A percentile compares a stretch with the other conserved stretches of the same genome.
Conservation (phyloP, 64 coral and sea anemone species). For the Platygyra sinensis region DNA sequence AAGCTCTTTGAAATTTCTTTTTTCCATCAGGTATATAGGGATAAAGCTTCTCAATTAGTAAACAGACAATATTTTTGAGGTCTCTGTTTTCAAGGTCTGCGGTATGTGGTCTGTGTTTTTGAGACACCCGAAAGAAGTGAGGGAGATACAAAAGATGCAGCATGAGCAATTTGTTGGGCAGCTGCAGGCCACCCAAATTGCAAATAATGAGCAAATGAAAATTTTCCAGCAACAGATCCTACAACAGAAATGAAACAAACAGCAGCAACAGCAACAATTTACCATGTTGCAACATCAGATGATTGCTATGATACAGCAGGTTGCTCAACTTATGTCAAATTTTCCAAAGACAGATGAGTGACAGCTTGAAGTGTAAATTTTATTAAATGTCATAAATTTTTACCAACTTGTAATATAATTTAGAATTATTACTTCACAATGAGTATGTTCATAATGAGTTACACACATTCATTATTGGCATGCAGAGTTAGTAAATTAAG, state of each 20-base stretch:
- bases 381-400: neutral
- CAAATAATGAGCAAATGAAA: neutral
- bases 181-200: neutral
- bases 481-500: too few species aligned
- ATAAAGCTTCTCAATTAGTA: too few species aligned
- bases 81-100: too few species aligned
- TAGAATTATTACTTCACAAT: too few species aligned
- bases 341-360: too few species aligned
- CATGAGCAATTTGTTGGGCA: conserved; percentile 15
- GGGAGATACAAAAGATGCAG: neutral
- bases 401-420: conserved; percentile 2
- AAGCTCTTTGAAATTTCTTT: too few species aligned
- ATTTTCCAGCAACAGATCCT: neutral
- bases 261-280: conserved; percentile 27
- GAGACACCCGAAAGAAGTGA: conserved; percentile 37
- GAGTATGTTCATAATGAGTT: too few species aligned
- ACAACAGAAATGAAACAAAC: conserved; percentile 5
- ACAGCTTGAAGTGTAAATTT: neutral
- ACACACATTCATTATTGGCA: too few species aligned
- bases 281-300: conserved; percentile 11
- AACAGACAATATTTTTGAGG: too few species aligned
- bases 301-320: neutral
- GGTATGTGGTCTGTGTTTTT: too few species aligned
- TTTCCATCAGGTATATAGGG: too few species aligned
- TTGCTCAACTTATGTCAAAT: too few species aligned